Percentiles rank a stretch among this genome's conserved stretches.
Conservation (phyloP, 2,888 invertebrate species). For the Stratiomys singularior region DNA sequence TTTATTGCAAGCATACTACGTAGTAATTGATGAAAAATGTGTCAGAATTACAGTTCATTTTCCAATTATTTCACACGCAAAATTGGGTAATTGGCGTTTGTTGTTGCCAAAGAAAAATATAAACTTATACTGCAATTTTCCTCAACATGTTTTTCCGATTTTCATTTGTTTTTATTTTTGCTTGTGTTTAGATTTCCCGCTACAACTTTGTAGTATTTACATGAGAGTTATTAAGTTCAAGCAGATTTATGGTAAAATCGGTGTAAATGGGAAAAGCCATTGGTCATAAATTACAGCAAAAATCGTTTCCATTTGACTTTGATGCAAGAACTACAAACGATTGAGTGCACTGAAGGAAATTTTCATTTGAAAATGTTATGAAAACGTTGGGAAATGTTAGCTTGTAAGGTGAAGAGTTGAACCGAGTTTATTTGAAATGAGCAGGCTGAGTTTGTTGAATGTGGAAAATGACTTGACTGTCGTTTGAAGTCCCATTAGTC, state of each 20-base stretch:
- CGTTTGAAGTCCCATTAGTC: no score
- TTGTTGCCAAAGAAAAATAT: not conserved
- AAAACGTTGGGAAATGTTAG: no score
- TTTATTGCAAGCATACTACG: not conserved
- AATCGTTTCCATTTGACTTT: no score
- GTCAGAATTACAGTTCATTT: constrained; percentile 52
- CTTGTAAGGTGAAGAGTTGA: no score
- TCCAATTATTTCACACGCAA: constrained; percentile 55
- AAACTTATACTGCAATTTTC: constrained; percentile 26
- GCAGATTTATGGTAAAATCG: not conserved
- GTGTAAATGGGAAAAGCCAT: not conserved
- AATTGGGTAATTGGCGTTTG: constrained; percentile 54
- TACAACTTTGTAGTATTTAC: constrained; percentile 7
- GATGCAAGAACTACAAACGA: no score
- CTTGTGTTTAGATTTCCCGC: not conserved
- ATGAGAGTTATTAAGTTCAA: not conserved
- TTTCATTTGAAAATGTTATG: no score
- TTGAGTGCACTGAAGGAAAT: no score
- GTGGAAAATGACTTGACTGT: no score
- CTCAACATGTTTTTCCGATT: not conserved
- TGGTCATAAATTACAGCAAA: no score
- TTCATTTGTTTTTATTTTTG: no score
- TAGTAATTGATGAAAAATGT: constrained; percentile 31
- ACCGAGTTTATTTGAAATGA: no score
- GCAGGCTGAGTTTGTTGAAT: no score